Conservation (phyloP, 2,797 vertebrate genomes). For the Eremophila alpestris region DNA sequence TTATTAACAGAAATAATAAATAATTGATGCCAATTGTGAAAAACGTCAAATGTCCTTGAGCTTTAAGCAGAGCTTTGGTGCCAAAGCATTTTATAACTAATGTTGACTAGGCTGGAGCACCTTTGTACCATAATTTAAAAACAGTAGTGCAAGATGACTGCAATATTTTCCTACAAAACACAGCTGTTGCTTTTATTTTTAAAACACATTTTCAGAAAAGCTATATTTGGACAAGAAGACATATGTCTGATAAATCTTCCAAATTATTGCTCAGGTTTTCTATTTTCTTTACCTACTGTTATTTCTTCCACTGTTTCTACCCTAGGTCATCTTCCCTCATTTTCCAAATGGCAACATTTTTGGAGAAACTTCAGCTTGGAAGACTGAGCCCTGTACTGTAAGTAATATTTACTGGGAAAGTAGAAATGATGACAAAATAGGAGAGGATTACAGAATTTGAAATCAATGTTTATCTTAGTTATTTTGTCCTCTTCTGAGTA, state of each 20-base stretch:
- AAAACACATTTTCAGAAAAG: neutral
- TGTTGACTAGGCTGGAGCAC: neutral
- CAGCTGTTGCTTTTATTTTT: neutral
- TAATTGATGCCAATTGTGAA: neutral
- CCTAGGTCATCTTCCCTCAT: fast-evolving
- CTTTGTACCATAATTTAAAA: neutral
- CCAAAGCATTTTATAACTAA: neutral
- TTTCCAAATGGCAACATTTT: neutral
- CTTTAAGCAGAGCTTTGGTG: neutral
- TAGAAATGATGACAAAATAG: neutral
- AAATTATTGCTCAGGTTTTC: neutral
- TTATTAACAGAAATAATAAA: neutral
- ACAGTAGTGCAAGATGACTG: neutral
- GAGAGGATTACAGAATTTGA: neutral
- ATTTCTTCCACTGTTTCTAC: neutral
- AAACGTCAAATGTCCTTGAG: neutral
- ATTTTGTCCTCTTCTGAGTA: neutral
- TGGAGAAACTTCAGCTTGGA: neutral
- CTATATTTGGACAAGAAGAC: neutral
- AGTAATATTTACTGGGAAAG: neutral
- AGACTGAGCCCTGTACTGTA: neutral
- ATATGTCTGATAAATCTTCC: neutral
- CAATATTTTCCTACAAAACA: neutral
- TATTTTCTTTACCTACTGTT: neutral
- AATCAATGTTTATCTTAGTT: neutral